Evolutionary conservation across 92 coral and sea anemone genomes (phyloP).

Genomic region (Parazoanthus atlanticus): DNA sequence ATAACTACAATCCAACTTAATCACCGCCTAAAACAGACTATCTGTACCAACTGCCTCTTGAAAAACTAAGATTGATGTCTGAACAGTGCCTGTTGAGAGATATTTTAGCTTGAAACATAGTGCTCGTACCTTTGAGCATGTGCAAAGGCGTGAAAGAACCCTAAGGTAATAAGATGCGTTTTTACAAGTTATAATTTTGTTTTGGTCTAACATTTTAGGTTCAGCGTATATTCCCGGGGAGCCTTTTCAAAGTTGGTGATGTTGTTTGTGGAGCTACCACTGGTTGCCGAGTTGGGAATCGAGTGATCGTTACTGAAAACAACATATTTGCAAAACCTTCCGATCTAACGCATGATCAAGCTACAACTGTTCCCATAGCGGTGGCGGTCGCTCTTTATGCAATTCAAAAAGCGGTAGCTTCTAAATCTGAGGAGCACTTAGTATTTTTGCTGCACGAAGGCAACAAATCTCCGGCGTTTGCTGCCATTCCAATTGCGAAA

Average conservation of each 20-base stretch:
- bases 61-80: no score
- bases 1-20: no score
- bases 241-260: slow-evolving; percentile 40
- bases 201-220: neutral
- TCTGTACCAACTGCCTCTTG: no score
- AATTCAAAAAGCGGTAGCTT: neutral
- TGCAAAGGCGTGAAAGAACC: no score
- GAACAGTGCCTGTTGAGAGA: no score
- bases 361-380: slow-evolving; percentile 45
- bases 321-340: slow-evolving; percentile 35
- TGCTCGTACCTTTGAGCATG: no score
- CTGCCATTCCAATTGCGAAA: slow-evolving; percentile 37
- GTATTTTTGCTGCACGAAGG: slow-evolving; percentile 26
- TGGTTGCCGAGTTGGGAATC: slow-evolving; percentile 27
- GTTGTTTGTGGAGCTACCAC: slow-evolving; percentile 43
- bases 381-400: slow-evolving; percentile 30
- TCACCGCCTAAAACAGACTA: no score
- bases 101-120: no score
- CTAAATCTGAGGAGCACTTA: slow-evolving; percentile 9
- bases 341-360: slow-evolving; percentile 35
- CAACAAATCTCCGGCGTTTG: slow-evolving; percentile 31
- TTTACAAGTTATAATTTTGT: no score
- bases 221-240: neutral
- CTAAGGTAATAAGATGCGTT: no score
- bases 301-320: slow-evolving; percentile 16